Base-by-base conservation (phyloP, 1,140 invertebrate species). In the Drosophila tristis region DNA sequence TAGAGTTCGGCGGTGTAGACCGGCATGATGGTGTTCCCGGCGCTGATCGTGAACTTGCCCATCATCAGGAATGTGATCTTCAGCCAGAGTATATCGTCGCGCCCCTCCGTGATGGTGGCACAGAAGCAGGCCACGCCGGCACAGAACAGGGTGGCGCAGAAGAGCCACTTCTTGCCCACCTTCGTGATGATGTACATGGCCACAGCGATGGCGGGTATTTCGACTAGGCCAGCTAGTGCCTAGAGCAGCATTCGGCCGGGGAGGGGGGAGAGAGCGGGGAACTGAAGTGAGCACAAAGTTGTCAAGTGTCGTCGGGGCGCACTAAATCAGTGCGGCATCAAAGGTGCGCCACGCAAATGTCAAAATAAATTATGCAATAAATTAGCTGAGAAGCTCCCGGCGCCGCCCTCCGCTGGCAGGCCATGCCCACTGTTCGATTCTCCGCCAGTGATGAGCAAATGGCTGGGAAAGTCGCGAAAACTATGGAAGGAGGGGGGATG, bases 1-100 rank as follows among this genome's bases (percentile, higher is more conserved):
- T 95, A 96, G 4, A 96, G 90, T 90, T 96, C 95, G 2, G 95
- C 95, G 2, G 95, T 96, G 76, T 94, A 96, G 8, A 96, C 95
- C 0, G 95, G 95, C 92, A 96, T 93, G 60, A 96, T 94, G 70
- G 95, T 95, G 77, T 96, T 96, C 2, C 95, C 94, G 2, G 94
- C 93, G 42, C 94, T 94, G 26, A 96, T 95, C 3, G 95, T 94
- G 76, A 96, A 95, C 91, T 96, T 96, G 54, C 94, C 94, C 50
- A 94, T 92, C 94, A 95, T 95, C 42, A 95, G 93, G 63, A 94
- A 93, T 11, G 93, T 92, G 48, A 95, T 94, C 86, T 94, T 94
- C 20, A 94, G 76, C 94, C 94, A 94, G 20, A 93, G 91, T 50
- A 93, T 89, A 13, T 93, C 90, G 43, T 92, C 90, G 5, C 91